Base-by-base conservation (phyloP, 2,888 invertebrate genomes). In the Volucella zonaria region DNA sequence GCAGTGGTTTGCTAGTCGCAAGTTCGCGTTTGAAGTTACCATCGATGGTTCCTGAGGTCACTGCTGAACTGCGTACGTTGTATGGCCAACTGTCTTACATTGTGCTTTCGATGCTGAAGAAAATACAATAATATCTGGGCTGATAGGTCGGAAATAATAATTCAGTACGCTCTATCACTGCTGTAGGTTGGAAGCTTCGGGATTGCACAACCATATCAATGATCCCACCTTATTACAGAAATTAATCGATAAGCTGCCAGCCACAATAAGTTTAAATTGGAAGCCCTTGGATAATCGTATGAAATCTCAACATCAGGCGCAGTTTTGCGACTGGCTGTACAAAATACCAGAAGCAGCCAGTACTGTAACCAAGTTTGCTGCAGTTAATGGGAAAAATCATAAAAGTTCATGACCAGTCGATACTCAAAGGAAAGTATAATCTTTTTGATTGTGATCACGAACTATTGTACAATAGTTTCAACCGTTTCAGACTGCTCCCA, bases 301-400 rank as follows among this genome's bases (percentile, higher is more conserved):
- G 3, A 18, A 52, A 52, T 3, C 4, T 6, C 15, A 6, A 8
- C 1, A 15, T 3, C 18, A 31, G 23, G 43, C 15, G 10, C 10
- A 14, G n/a, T 42, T 58, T 15, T 14, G 15, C 1, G 58, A 42
- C 4, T 58, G 40, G 42, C 15, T 42, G 2, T 58, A 14, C 15
- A 42, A 42, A 58, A 15, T 77, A 11, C 45, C 75, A 49, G 66
- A 75, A 52, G 61, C 68, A 2, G 77, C 56, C 11, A 58, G 58
- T 58, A 14, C 42, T n/a, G 40, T 58, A 42, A n/a, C 40, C 10
- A 10, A 11, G 8, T 58, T n/a, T 10, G 42, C 14, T 8, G 42
- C 42, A 40, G 14, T n/a, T 18, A 2, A 61, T 11, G 18, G 18
- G 18, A n/a, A 18, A 58, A 14, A n/a, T 14, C 15, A 42, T 6